phyloP scores from a whole-genome alignment of 1,140 invertebrate genomes.

The Eriosoma lanigerum region DNA sequence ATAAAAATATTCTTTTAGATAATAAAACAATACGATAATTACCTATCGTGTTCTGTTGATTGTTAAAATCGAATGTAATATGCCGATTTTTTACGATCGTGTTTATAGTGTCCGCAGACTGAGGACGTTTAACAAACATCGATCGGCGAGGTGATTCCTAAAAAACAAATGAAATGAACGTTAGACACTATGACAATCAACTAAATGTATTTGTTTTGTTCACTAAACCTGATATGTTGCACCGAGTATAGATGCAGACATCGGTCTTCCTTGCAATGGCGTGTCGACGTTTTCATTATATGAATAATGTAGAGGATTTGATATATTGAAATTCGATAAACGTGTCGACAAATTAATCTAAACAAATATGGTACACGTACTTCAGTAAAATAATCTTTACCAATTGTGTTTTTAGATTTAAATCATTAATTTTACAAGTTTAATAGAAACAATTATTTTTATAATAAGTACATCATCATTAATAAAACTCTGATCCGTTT shows the following conservation, averaged over 20 bases:
- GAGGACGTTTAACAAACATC: slow-evolving; percentile 9
- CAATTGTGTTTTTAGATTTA: no score
- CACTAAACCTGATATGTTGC: slow-evolving; percentile 22
- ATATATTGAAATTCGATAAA: slow-evolving; percentile 20
- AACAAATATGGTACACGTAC: neutral
- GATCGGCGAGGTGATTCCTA: slow-evolving; percentile 17
- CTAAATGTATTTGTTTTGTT: neutral
- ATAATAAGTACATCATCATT: no score
- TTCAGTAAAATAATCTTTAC: no score
- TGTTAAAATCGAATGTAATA: slow-evolving; percentile 2
- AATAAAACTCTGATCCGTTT: no score
- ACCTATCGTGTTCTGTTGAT: neutral
- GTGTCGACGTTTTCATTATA: slow-evolving; percentile 11
- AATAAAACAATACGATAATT: no score
- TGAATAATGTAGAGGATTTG: slow-evolving; percentile 33
- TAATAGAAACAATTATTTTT: no score
- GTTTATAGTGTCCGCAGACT: slow-evolving; percentile 24
- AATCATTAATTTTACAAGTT: no score
- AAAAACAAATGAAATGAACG: neutral
- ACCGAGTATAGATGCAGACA: slow-evolving; percentile 25
- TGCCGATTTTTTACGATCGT: neutral
- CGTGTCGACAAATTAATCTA: slow-evolving; percentile 28
- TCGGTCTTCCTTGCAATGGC: neutral
- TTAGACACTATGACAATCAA: neutral
- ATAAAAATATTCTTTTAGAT: no score